Evolutionary conservation across 1,140 invertebrate species (phyloP), one percentile per base, ranked within the genome.

Genomic region (Zaprionus kolodkinae): DNA sequence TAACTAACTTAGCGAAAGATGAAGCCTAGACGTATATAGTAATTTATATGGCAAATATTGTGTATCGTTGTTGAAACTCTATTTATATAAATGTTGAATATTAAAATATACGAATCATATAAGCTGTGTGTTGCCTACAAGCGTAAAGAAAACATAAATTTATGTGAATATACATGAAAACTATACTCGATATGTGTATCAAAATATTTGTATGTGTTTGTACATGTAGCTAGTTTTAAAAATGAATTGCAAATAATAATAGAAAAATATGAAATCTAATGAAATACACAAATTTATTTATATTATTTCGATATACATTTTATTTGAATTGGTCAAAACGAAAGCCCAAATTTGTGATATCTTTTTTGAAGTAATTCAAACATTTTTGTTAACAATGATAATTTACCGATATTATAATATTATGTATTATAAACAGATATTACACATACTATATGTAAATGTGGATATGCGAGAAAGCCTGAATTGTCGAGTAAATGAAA

Each of bases 151-250:
- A 66, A 69, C 35, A 65, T 43, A 65, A 17, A 64, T 48, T 21
- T 48, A 45, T 25, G 30, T 45, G 40, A n/a, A 65, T 36, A 59
- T 65, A 80, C 40, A 73, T 35, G 54, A 15, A 64, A 45, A 15
- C 40, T 15, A 17, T 45, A 17, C 40, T 15, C 35, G 35, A 72
- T 61, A 76, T 68, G 4, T 64, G 68, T 64, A 68, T 30, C 27
- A 30, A 30, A 60, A 70, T 57, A 76, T 86, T 81, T 86, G 66
- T 81, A 85, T 89, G 79, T 90, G 77, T 91, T 81, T 91, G 72
- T 91, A 91, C 79, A 76, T 78, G 60, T 86, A 91, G 87, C 56
- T 91, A 91, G 82, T 83, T 60, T 38, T 75, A 61, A 68, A 59
- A 72, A 57, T 62, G 38, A 78, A 73, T 35, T 56, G 7, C 50